A percentile compares a stretch with the other conserved stretches of the same genome.
Evolutionary conservation across 2,888 invertebrate genomes (phyloP).

Genomic region (Drosophila kanekoi): DNA sequence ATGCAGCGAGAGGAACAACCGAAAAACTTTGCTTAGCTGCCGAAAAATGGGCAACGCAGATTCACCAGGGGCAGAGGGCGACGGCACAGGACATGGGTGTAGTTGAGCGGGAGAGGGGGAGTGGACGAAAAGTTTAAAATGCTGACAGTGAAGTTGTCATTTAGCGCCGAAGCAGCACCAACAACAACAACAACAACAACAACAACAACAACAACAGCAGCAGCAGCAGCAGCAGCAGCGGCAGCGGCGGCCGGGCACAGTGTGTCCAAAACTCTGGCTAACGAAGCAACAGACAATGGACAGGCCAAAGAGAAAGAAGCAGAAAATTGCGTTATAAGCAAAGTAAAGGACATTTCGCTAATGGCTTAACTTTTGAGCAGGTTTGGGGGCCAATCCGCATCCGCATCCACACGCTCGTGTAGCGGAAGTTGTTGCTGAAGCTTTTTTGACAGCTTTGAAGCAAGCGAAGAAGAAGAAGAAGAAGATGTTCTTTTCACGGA

Average conservation of each 20-base stretch:
- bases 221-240: constrained; percentile 7
- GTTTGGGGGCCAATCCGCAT: constrained; percentile 41
- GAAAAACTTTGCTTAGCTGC: constrained; percentile 60
- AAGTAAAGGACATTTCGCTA: constrained; percentile 79
- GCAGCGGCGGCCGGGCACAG: constrained; percentile 44
- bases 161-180: constrained; percentile 57
- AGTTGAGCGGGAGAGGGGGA: neutral
- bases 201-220: constrained; percentile 13
- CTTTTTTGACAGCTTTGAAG: constrained; percentile 69
- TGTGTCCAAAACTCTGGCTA: constrained; percentile 65
- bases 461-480: constrained; percentile 8
- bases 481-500: constrained; percentile 42
- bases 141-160: constrained; percentile 78
- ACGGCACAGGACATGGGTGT: no score
- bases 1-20: constrained; percentile 48
- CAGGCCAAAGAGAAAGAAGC: constrained; percentile 54
- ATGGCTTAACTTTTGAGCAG: constrained; percentile 77
- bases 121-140: constrained; percentile 65
- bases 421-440: constrained; percentile 77
- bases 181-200: constrained; percentile 8
- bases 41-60: constrained; percentile 61
- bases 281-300: constrained; percentile 74
- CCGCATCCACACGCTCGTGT: constrained; percentile 42
- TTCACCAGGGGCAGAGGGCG: constrained; percentile 4
- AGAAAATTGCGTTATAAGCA: constrained; percentile 78